Percentiles rank a stretch among this genome's conserved stretches.
These are phyloP conservation scores for Bufotes viridis DNA, from an alignment of 2,797 vertebrate genomes.

Conservation along the genomic window DNA sequence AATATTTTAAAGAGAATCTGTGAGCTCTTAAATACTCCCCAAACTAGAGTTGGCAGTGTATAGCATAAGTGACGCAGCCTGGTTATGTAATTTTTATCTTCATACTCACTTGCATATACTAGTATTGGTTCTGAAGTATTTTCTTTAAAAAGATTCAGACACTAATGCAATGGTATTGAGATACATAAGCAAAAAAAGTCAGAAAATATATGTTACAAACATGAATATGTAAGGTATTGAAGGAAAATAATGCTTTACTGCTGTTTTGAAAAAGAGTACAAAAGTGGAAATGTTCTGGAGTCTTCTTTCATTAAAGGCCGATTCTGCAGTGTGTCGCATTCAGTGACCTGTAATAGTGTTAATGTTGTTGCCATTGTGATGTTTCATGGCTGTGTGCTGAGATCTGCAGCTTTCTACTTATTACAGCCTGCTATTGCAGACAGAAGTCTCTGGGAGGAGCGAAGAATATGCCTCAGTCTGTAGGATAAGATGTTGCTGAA, in stretches of 20 bases:
- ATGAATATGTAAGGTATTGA: neutral
- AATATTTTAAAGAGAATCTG: no score
- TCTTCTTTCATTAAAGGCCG: conserved; percentile 14
- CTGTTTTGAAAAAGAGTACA: neutral
- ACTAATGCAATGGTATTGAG: neutral
- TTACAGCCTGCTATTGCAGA: conserved; percentile 52
- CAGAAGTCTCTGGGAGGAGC: conserved; percentile 43
- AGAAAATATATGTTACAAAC: neutral
- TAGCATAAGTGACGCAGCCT: no score
- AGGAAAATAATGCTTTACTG: neutral
- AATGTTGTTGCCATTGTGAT: conserved; percentile 46
- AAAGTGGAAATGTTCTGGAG: neutral
- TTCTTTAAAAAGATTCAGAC: neutral
- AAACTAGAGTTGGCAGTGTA: no score
- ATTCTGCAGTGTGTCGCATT: conserved; percentile 14
- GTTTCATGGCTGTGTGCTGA: conserved; percentile 33
- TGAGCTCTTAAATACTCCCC: no score
- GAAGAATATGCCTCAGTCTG: conserved; percentile 28
- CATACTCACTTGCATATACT: no score
- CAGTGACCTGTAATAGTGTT: conserved; percentile 37
- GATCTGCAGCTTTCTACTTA: conserved; percentile 52
- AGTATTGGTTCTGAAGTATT: no score
- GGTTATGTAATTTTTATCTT: no score
- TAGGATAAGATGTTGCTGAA: conserved; percentile 57
- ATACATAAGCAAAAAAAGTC: neutral